These are phyloP conservation scores for Podarcis siculus DNA, from an alignment of 2,797 vertebrate genomes.

Conservation along the genomic window DNA sequence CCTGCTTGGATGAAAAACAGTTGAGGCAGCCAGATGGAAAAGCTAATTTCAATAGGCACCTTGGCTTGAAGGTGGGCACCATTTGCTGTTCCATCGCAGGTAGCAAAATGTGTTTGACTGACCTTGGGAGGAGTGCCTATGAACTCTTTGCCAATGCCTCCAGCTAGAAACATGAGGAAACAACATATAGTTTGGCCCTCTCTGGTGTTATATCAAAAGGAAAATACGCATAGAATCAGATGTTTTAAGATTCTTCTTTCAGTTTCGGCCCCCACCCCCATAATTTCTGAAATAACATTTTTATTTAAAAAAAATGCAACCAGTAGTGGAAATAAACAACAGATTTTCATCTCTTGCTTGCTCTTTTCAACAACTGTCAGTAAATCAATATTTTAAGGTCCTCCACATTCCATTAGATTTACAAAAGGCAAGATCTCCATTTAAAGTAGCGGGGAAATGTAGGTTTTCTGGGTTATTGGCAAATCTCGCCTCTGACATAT, in stretches of 20 bases:
- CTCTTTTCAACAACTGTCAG: conserved; percentile 66
- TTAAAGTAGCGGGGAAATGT: conserved; percentile 23
- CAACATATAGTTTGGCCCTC: background rate
- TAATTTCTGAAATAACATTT: conserved; percentile 11
- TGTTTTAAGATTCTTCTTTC: conserved; percentile 58
- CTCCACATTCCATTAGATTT: conserved; percentile 43
- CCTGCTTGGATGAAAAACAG: too few relatives aligned
- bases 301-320: conserved; percentile 52
- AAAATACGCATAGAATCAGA: conserved; percentile 48
- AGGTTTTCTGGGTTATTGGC: conserved; percentile 55
- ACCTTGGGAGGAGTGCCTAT: background rate
- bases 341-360: conserved; percentile 67
- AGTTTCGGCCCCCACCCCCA: background rate
- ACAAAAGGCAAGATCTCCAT: conserved; percentile 54
- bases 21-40: too few relatives aligned
- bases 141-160: background rate
- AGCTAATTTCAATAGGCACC: too few relatives aligned
- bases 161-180: background rate
- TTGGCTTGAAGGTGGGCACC: too few relatives aligned
- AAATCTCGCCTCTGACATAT: conserved; percentile 57
- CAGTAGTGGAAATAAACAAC: conserved; percentile 59
- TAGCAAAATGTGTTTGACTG: too few relatives aligned
- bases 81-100: too few relatives aligned
- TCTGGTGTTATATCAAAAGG: conserved; percentile 36
- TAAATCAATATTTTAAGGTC: conserved; percentile 66